Evolutionary conservation across 2,888 invertebrate species (phyloP).

Genomic region (Bellardia pandia): DNA sequence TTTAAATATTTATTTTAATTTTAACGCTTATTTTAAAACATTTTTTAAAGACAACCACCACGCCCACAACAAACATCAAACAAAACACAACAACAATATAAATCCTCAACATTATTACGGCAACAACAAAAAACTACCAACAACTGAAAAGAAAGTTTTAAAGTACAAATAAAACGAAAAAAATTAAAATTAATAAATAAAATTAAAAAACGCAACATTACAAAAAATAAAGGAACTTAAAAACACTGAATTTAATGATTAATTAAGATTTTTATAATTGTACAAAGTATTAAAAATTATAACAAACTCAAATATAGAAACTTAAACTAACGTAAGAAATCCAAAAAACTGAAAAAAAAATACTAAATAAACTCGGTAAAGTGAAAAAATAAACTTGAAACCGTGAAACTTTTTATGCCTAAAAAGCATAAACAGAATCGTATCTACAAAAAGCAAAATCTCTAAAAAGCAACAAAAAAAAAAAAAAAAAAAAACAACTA

Average conservation of each 20-base stretch:
- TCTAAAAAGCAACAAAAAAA: constrained; percentile 63
- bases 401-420: constrained; percentile 55
- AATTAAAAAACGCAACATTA: constrained; percentile 74
- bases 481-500: constrained; percentile 70
- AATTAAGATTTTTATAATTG: constrained; percentile 73
- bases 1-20: constrained; percentile 66
- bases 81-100: constrained; percentile 66
- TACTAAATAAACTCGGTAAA: constrained; percentile 54
- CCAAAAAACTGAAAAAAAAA: constrained; percentile 48
- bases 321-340: constrained; percentile 64
- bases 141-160: constrained; percentile 83
- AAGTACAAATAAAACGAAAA: constrained; percentile 81
- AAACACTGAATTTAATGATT: constrained; percentile 72
- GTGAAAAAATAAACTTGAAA: constrained; percentile 29
- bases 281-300: constrained; percentile 73
- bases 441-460: constrained; percentile 34
- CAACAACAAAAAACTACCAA: constrained; percentile 77
- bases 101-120: constrained; percentile 70
- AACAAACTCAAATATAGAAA: constrained; percentile 75
- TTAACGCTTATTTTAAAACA: constrained; percentile 51
- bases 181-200: constrained; percentile 72
- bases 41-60: constrained; percentile 65
- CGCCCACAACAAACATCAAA: constrained; percentile 74
- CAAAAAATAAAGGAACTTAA: constrained; percentile 71
- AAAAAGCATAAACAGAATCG: constrained; percentile 59